Conservation (phyloP, 2,888 invertebrate species). For the Cerastis rubricosa region DNA sequence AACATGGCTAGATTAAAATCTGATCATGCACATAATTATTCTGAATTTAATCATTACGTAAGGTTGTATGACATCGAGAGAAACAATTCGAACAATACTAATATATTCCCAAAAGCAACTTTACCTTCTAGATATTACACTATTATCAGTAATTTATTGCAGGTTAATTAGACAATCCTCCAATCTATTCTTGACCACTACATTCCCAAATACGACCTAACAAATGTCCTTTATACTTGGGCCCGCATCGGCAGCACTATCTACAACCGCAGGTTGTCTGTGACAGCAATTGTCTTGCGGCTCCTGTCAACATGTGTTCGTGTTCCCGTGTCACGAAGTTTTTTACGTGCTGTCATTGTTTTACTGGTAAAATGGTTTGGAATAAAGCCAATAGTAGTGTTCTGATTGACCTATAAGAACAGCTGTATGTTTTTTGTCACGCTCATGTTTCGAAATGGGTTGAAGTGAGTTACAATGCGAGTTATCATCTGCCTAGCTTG, state of each 20-base stretch:
- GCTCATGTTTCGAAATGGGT: not conserved
- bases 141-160: not conserved
- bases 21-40: too few relatives aligned
- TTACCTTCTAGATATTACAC: not conserved
- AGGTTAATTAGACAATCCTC: not conserved
- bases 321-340: conserved; percentile 52
- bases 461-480: not conserved
- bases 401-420: conserved; percentile 18
- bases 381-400: conserved; percentile 28
- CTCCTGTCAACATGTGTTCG: conserved; percentile 43
- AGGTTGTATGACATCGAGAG: not conserved
- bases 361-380: conserved; percentile 37
- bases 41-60: too few relatives aligned
- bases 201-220: not conserved
- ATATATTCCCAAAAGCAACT: not conserved
- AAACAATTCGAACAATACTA: not conserved
- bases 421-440: conserved; percentile 12
- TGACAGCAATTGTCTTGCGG: conserved; percentile 29
- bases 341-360: conserved; percentile 48
- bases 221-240: conserved; percentile 24
- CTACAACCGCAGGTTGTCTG: conserved; percentile 9
- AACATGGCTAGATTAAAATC: too few relatives aligned
- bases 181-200: not conserved
- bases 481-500: not conserved
- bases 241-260: conserved; percentile 39